Base-by-base conservation (phyloP, 2,797 vertebrate genomes). In the Mormyrus hasselquistii region DNA sequence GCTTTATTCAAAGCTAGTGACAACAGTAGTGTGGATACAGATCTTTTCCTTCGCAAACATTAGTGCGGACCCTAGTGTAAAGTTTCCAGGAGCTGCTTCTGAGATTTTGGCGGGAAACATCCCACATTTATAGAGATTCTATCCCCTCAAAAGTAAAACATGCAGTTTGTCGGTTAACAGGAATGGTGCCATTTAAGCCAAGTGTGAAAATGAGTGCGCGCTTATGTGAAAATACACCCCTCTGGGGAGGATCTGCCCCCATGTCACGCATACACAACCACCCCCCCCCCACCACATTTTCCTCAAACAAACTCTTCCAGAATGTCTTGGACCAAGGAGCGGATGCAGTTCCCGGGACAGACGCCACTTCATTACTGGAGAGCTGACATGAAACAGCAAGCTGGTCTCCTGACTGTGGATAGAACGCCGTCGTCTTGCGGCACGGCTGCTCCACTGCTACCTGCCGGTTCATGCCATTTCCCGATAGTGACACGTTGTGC, bases 281-380 rank as follows among this genome's bases (percentile, higher is more conserved):
- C 25, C 25, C 59, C 19, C 14, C 4, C 4, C 16, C 19, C 29
- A 38, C 69, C 34, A 6, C 34, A 19, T 41, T 38, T 73, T 69
- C 29, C 49, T 19, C 16, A 86, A 50, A 53, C 49, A 53, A 52
- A 86, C n/a, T 52, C 52, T 49, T 52, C 38, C 69, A 82, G 41
- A 83, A 76, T 19, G 57, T 89, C 84, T 89, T n/a, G 22, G 52
- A 8, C 8, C 0, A 25, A 19, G 29, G 34, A 57, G 4, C 57
- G 73, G n/a, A 29, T 38, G 38, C 0, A 9, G 57, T 83, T 65
- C 59, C 88, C 91, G 76, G 69, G 57, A 91, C 93, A 92, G 92
- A 94, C 93, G 93, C 93, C 92, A 93, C 92, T 90, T 92, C 91
- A 92, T 95, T 92, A 94, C 92, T 91, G 90, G 93, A 92, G 89